phyloP scores from a whole-genome alignment of 2,888 invertebrate species.

The Eupsilia transversa region DNA sequence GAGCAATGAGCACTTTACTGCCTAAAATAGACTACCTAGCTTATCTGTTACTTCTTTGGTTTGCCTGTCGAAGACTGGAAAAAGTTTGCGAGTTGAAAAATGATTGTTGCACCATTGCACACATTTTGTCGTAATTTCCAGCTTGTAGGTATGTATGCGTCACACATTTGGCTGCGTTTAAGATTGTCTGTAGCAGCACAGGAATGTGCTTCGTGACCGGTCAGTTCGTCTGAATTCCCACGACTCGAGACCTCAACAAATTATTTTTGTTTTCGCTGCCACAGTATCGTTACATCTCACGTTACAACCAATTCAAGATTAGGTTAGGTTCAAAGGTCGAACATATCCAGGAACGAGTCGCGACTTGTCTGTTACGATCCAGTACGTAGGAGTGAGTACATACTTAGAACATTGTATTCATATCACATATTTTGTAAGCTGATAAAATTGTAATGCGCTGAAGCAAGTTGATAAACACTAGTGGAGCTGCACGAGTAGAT shows the following conservation, averaged over 20 bases:
- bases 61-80: background rate
- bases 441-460: slow-evolving; percentile 23
- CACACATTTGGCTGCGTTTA: slow-evolving; percentile 30
- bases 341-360: slow-evolving; percentile 69
- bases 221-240: slow-evolving; percentile 65
- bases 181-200: slow-evolving; percentile 34
- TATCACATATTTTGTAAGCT: slow-evolving; percentile 14
- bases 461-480: slow-evolving; percentile 28
- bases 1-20: background rate
- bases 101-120: slow-evolving; percentile 4
- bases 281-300: slow-evolving; percentile 66
- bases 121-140: slow-evolving; percentile 4
- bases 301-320: slow-evolving; percentile 62
- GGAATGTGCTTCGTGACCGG: slow-evolving; percentile 75
- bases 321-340: slow-evolving; percentile 76
- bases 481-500: background rate
- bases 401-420: slow-evolving; percentile 24
- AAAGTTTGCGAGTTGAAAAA: background rate
- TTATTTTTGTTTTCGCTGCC: slow-evolving; percentile 72
- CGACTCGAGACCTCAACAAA: slow-evolving; percentile 54
- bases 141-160: slow-evolving; percentile 34
- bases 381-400: slow-evolving; percentile 24
- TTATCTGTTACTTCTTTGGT: background rate
- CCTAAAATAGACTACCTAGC: background rate
- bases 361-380: slow-evolving; percentile 49